Percentiles rank a stretch among this genome's conserved stretches.
These are phyloP conservation scores for Cecropterus lyciades DNA, from an alignment of 1,140 invertebrate species.

Conservation along the genomic window DNA sequence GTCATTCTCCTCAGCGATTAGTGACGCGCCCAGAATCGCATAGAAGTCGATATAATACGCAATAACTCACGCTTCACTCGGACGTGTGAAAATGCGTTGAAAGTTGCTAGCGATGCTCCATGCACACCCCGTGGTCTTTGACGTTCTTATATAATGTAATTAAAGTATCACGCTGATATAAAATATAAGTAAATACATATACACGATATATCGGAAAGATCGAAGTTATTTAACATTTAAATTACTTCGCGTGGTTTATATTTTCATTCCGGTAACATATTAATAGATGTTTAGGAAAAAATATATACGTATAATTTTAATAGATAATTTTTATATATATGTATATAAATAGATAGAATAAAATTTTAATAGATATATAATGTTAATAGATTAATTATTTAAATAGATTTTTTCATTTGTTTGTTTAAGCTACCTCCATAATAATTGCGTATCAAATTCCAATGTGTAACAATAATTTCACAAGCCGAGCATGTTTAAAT, in stretches of 20 bases:
- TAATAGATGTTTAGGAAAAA: no score
- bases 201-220: no score
- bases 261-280: no score
- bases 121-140: background rate
- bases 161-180: slow-evolving; percentile 14
- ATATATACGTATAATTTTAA: no score
- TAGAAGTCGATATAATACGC: background rate
- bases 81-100: slow-evolving; percentile 24
- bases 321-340: no score
- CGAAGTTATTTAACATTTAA: no score
- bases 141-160: background rate
- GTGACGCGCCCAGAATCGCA: background rate
- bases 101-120: slow-evolving; percentile 1
- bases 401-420: no score
- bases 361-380: no score
- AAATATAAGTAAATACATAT: background rate
- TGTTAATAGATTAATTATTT: no score
- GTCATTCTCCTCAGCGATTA: slow-evolving; percentile 2
- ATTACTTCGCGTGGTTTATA: no score
- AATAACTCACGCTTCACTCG: background rate
- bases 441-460: background rate
- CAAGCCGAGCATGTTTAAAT: background rate
- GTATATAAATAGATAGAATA: no score
- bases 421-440: no score
- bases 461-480: background rate